Conservation (phyloP, 2,888 invertebrate genomes). For the Platypus cylindrus region DNA sequence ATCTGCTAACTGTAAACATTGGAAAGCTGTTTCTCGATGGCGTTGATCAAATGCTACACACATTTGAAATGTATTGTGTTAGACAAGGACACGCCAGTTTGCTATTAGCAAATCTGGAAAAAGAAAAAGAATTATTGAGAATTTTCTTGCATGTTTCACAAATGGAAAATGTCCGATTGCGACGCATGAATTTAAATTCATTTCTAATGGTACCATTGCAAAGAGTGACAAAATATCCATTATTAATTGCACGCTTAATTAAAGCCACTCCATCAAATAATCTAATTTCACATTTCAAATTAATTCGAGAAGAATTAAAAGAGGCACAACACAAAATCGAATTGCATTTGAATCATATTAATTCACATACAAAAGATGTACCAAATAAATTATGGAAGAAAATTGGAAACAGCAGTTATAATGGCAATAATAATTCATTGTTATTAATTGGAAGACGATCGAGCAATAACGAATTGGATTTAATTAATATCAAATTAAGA, state of each 20-base stretch:
- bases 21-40: conserved; percentile 85
- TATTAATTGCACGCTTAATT: conserved; percentile 76
- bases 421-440: not conserved
- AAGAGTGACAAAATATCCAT: conserved; percentile 91
- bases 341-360: conserved; percentile 85
- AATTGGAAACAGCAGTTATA: conserved; percentile 55
- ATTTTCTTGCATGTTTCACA: conserved; percentile 93
- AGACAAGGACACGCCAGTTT: conserved; percentile 84
- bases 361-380: conserved; percentile 82
- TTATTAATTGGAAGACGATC: conserved; percentile 44
- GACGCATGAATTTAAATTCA: conserved; percentile 94
- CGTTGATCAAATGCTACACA: conserved; percentile 83
- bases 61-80: conserved; percentile 91
- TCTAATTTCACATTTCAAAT: no score
- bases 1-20: conserved; percentile 77
- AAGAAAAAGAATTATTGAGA: conserved; percentile 85
- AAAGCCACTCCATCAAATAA: conserved; percentile 80
- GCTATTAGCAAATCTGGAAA: conserved; percentile 78
- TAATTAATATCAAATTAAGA: conserved; percentile 77
- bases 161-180: conserved; percentile 86
- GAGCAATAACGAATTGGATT: conserved; percentile 73
- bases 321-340: conserved; percentile 88
- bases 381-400: conserved; percentile 84
- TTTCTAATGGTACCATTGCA: conserved; percentile 97
- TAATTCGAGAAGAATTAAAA: conserved; percentile 70